Base-by-base conservation (phyloP, 2,888 invertebrate species). In the Chloromyia formosa region DNA sequence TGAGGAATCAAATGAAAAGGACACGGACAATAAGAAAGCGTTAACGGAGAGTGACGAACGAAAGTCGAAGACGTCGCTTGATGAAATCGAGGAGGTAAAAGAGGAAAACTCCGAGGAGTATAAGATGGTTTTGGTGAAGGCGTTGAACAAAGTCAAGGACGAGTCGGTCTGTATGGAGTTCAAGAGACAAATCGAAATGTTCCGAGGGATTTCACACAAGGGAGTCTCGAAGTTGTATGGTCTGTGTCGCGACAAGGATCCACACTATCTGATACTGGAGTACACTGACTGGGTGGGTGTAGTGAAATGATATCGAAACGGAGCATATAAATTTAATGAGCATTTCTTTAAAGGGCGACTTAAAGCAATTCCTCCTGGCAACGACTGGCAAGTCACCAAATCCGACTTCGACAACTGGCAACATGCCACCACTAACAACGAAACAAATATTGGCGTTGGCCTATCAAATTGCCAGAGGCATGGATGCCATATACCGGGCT, bases 201-300 rank as follows among this genome's bases (percentile, higher is more conserved):
- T 96, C 83, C 88, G 91, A 66, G 92, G 93, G 76, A 87, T 95
- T n/a, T 90, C 92, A 5, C 95, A 96, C 84, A 91, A 93, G 78
- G 92, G 94, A 81, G 89, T 97, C 0, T 92, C 90, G 0, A 91
- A 91, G 53, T 85, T 97, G 60, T 87, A 93, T 71, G 97, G 95
- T 0, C 86, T 96, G 9, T 96, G 95, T 82, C 89, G 92, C 61
- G 94, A 94, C 71, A 88, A 89, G 2, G 95, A 96, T 79, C 97
- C 96, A 0, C 94, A 95, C 82, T 94, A 92, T 81, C 90, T 97
- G 90, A 89, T 97, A 22, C 85, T 95, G 14, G 96, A 97, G 82
- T 94, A 95, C 82, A 95, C 95, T 1, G 97, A 97, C 83, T 97
- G 96, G 97, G 94, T 94, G 84, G 86, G 87, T 35, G 27, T 35